Conservation (phyloP, 2,888 invertebrate species). For the Ceramica pisi region DNA sequence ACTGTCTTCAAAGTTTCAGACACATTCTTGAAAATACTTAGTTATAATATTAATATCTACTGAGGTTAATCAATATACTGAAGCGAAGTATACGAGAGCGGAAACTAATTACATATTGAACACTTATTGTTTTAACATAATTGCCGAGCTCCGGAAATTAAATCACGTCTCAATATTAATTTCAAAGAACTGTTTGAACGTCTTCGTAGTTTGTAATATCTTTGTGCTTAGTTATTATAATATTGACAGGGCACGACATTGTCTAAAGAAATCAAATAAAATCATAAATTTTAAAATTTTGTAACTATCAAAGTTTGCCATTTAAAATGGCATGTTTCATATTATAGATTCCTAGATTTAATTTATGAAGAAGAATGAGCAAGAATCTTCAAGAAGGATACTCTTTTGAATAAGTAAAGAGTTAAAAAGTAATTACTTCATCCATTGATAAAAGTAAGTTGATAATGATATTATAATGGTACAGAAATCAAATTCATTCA, state of each 20-base stretch:
- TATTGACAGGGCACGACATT: neutral
- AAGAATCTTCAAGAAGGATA: too few relatives aligned
- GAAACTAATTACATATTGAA: conserved; percentile 59
- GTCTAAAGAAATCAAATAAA: too few relatives aligned
- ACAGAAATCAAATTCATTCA: too few relatives aligned
- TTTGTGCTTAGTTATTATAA: conserved; percentile 24
- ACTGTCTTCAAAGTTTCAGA: conserved; percentile 34
- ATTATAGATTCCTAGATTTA: too few relatives aligned
- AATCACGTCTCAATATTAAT: conserved; percentile 52
- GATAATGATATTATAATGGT: too few relatives aligned
- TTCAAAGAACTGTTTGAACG: conserved; percentile 52
- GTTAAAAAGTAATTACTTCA: too few relatives aligned
- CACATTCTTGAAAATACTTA: conserved; percentile 48
- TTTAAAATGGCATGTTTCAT: too few relatives aligned
- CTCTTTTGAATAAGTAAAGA: too few relatives aligned
- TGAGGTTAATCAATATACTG: conserved; percentile 46
- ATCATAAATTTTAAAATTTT: too few relatives aligned
- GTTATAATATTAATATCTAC: conserved; percentile 37
- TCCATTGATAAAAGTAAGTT: too few relatives aligned
- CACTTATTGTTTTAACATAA: conserved; percentile 57
- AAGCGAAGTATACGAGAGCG: conserved; percentile 42
- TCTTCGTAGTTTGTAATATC: conserved; percentile 34
- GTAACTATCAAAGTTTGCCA: too few relatives aligned
- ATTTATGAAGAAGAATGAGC: too few relatives aligned
- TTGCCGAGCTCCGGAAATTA: conserved; percentile 54